phyloP scores from a whole-genome alignment of 2,797 vertebrate genomes.

The Denticeps clupeoides region DNA sequence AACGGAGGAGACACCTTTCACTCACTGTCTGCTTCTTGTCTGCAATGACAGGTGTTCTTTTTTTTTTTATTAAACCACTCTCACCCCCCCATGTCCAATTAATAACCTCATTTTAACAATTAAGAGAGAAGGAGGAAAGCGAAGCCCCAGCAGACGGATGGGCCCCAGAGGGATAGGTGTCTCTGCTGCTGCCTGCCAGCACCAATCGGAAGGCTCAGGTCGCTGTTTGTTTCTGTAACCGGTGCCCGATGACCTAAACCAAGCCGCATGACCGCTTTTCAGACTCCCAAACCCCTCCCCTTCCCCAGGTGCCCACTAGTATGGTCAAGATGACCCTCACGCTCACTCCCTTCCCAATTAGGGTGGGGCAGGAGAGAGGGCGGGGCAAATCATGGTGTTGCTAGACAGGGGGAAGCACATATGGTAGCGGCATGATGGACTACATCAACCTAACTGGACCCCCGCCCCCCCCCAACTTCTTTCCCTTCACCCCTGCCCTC shows the following conservation, averaged over 20 bases:
- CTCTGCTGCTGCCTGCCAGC: conserved; percentile 5
- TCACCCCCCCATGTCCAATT: conserved; percentile 59
- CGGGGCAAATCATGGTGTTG: conserved; percentile 22
- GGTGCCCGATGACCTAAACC: conserved; percentile 8
- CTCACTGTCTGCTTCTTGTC: conserved; percentile 54
- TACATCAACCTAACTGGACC: conserved; percentile 41
- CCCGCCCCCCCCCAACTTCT: conserved; percentile 11
- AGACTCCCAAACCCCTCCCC: conserved; percentile 30
- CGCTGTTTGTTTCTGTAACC: not conserved
- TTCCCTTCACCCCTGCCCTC: conserved; percentile 40
- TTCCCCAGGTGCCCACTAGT: conserved; percentile 26
- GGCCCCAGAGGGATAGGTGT: conserved; percentile 12
- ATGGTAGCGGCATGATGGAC: conserved; percentile 58
- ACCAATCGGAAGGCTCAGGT: conserved; percentile 3
- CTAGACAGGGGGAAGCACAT: conserved; percentile 39
- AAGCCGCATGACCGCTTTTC: conserved; percentile 7
- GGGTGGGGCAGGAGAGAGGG: conserved; percentile 18
- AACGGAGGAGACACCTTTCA: conserved; percentile 66
- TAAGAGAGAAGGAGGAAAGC: conserved; percentile 50
- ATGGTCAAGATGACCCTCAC: not conserved
- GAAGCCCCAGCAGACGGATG: conserved; percentile 19
- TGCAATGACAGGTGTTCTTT: conserved; percentile 66
- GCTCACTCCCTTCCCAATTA: conserved; percentile 3
- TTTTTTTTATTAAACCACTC: too few species aligned
- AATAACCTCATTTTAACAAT: conserved; percentile 68